Base-by-base conservation (phyloP, 2,113 vertebrate species). In the Hyaena hyaena region DNA sequence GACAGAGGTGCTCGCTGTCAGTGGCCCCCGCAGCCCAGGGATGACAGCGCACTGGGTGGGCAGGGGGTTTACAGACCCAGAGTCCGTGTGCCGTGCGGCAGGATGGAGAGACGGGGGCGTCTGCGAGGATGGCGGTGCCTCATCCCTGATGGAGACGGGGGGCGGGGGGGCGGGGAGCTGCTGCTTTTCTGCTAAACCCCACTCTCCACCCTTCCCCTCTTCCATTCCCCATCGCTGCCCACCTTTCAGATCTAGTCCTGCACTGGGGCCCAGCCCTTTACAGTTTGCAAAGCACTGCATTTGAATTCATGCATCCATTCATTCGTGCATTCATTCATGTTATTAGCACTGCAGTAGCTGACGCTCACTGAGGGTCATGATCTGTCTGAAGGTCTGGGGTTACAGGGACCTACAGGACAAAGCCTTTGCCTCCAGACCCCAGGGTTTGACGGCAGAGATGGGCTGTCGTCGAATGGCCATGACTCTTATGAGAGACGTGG, bases 41-140 rank as follows among this genome's bases (percentile, higher is more conserved):
- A 2, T 15, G 24, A 7, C 39, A 10, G 33, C 5, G 0, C 5
- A 0, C 0, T 0, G 28, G 11, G 16, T 1, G 7, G 35, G 55
- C 0, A 0, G 48, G 35, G 1, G 48, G 26, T 11, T 23, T 24
- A 26, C 35, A 10, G 50, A 43, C 58, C 58, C 9, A 33, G 16
- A 0, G 0, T 69, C 50, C 35, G 16, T 93, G 82, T 66, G 35
- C 45, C 15, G 0, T 77, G n/a, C 26, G 68, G 82, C 31, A n/a
- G 58, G 21, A 1, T 0, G 11, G 21, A 24, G 65, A 2, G 4
- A 31, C 5, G 4, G 21, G 53, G 68, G 28, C 0, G 0, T 19
- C 79, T 7, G 81, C 17, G 68, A 16, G 11, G 0, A 4, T 1
- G 23, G 24, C 0, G 12, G 39, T 0, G 5, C 23, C 39, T 79